A percentile compares a stretch with the other conserved stretches of the same genome.
Evolutionary conservation across 2,888 invertebrate species (phyloP).

Genomic region (Drosophila histrio): DNA sequence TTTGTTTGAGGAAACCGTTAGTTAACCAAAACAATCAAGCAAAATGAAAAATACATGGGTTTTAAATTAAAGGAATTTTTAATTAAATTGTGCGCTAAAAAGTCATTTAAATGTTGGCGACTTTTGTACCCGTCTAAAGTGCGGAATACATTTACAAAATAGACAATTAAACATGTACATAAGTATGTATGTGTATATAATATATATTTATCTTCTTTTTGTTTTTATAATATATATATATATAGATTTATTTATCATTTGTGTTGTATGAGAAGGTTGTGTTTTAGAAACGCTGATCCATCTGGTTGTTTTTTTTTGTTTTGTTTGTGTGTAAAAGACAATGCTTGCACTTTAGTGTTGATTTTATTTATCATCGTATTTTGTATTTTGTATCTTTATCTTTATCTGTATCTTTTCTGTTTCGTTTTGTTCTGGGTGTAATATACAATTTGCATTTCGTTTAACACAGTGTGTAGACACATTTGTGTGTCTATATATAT

Average conservation of each 20-base stretch:
- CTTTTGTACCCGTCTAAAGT: conserved; percentile 20
- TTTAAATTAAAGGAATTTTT: neutral
- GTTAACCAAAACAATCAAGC: neutral
- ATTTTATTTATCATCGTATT: conserved; percentile 17
- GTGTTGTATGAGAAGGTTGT: conserved; percentile 47
- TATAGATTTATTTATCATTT: conserved; percentile 50
- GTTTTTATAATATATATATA: conserved; percentile 37
- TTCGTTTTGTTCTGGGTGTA: conserved; percentile 46
- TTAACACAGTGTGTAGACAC: conserved; percentile 21
- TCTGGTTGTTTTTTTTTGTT: conserved; percentile 25
- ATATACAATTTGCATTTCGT: conserved; percentile 56
- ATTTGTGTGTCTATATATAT: conserved; percentile 34
- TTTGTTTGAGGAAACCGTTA: conserved; percentile 20
- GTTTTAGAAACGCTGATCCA: conserved; percentile 71
- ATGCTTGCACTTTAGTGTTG: conserved; percentile 50
- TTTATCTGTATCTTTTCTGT: conserved; percentile 6
- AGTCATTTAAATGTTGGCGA: conserved; percentile 10
- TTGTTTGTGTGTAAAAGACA: conserved; percentile 54
- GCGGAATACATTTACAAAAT: conserved; percentile 64
- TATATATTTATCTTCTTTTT: conserved; percentile 29
- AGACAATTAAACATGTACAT: conserved; percentile 50
- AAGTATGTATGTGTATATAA: conserved; percentile 35
- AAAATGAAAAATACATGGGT: neutral
- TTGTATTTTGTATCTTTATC: conserved; percentile 13
- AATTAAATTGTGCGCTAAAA: conserved; percentile 30